Percentiles rank a stretch among this genome's conserved stretches.
phyloP scores from a whole-genome alignment of 2,797 vertebrate species.

The Melanogrammus aeglefinus region DNA sequence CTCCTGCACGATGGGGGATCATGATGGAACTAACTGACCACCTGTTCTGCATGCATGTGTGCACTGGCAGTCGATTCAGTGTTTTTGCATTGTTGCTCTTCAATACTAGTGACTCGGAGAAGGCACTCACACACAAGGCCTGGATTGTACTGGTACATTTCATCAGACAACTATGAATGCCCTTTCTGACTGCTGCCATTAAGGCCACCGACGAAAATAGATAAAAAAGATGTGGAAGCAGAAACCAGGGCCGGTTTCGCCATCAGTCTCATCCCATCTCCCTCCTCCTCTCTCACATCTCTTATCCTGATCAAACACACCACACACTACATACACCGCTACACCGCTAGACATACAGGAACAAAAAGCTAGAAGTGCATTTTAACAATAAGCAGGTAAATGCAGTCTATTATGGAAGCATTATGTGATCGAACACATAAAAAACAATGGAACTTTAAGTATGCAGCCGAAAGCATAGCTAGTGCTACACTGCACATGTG shows the following conservation, averaged over 20 bases:
- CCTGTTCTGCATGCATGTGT: constrained; percentile 47
- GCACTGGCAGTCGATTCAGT: constrained; percentile 43
- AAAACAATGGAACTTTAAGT: constrained; percentile 45
- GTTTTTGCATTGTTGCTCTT: constrained; percentile 56
- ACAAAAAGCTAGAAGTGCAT: constrained; percentile 52
- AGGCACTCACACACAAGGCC: constrained; percentile 30
- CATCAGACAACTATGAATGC: constrained; percentile 37
- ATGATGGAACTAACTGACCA: constrained; percentile 66
- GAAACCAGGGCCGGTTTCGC: constrained; percentile 25
- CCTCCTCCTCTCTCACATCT: constrained; percentile 26
- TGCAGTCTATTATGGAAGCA: constrained; percentile 46
- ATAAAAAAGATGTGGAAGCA: constrained; percentile 38
- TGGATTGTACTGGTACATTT: constrained; percentile 48
- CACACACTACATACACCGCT: constrained; percentile 16
- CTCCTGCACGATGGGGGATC: constrained; percentile 55
- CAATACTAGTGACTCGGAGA: constrained; percentile 48
- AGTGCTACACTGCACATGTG: constrained; percentile 14
- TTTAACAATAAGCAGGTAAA: constrained; percentile 51
- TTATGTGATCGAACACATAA: constrained; percentile 42
- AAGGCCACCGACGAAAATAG: constrained; percentile 44
- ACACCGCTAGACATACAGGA: constrained; percentile 38
- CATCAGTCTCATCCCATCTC: background rate
- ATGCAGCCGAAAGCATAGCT: constrained; percentile 27
- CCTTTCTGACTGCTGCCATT: constrained; percentile 40
- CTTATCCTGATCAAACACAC: constrained; percentile 35